These are phyloP conservation scores for Falco punctatus DNA, from an alignment of 2,113 vertebrate genomes.

Conservation along the genomic window DNA sequence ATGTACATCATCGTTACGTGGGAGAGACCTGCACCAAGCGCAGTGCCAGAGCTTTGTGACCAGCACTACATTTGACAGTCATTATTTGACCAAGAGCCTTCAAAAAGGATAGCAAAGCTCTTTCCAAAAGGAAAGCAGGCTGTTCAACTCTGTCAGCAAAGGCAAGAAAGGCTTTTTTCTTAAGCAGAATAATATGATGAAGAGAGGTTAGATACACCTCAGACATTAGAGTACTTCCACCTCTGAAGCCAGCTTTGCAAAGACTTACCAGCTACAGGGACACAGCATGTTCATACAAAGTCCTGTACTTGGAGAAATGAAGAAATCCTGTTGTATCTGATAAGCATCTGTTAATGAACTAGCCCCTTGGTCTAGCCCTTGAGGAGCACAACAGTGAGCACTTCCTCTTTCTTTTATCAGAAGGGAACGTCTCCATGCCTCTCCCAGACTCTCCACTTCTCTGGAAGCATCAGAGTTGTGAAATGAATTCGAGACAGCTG, in stretches of 20 bases:
- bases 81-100: not conserved
- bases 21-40: not conserved
- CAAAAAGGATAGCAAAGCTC: not conserved
- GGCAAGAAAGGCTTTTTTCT: not conserved
- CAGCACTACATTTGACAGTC: not conserved
- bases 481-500: not conserved
- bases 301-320: not conserved
- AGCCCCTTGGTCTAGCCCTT: not conserved
- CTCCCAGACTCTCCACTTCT: not conserved
- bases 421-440: not conserved
- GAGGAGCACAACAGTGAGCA: not conserved
- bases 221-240: not conserved
- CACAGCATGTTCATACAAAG: not conserved
- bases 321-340: not conserved
- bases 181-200: not conserved
- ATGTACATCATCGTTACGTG: fast-evolving
- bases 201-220: not conserved
- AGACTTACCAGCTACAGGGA: not conserved
- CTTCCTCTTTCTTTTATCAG: not conserved
- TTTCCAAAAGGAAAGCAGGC: not conserved
- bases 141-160: not conserved
- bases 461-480: not conserved
- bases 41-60: not conserved
- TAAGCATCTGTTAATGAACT: not conserved
- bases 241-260: not conserved